Evolutionary conservation across 2,888 invertebrate genomes (phyloP).

Genomic region (Drosophila anceps): DNA sequence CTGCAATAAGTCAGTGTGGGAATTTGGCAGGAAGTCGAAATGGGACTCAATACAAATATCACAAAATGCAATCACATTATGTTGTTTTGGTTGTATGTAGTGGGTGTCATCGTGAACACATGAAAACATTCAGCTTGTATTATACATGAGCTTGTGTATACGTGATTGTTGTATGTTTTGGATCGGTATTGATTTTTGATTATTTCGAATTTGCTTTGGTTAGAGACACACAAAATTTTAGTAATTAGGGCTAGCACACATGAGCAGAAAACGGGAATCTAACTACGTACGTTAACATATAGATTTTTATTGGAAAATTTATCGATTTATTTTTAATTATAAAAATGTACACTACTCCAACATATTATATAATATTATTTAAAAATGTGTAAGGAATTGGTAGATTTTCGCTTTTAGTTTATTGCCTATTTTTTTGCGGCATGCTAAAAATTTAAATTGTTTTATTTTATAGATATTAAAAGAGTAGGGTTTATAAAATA

Average conservation of each 20-base stretch:
- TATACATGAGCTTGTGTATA: constrained; percentile 57
- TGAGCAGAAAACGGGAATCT: constrained; percentile 54
- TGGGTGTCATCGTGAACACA: constrained; percentile 34
- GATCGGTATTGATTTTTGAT: constrained; percentile 15
- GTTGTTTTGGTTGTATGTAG: constrained; percentile 34
- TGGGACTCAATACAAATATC: constrained; percentile 49
- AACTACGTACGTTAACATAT: constrained; percentile 67
- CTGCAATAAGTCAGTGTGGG: constrained; percentile 86
- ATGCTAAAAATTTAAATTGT: constrained; percentile 4
- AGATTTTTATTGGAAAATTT: constrained; percentile 42
- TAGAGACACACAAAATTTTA: constrained; percentile 34
- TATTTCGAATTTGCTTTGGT: constrained; percentile 28
- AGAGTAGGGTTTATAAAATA: neutral
- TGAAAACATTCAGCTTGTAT: constrained; percentile 60
- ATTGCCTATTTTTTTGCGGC: constrained; percentile 25
- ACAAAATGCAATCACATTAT: constrained; percentile 33
- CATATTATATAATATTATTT: neutral
- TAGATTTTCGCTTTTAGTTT: neutral
- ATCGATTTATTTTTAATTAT: constrained; percentile 10
- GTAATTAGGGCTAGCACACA: constrained; percentile 31
- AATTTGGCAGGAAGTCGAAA: constrained; percentile 52
- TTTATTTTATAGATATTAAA: constrained; percentile 5
- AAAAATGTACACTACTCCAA: constrained; percentile 28
- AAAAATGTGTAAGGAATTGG: neutral
- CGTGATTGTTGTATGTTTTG: constrained; percentile 25